Evolutionary conservation across 2,888 invertebrate species (phyloP).

Genomic region (Drosophila diplacantha): DNA sequence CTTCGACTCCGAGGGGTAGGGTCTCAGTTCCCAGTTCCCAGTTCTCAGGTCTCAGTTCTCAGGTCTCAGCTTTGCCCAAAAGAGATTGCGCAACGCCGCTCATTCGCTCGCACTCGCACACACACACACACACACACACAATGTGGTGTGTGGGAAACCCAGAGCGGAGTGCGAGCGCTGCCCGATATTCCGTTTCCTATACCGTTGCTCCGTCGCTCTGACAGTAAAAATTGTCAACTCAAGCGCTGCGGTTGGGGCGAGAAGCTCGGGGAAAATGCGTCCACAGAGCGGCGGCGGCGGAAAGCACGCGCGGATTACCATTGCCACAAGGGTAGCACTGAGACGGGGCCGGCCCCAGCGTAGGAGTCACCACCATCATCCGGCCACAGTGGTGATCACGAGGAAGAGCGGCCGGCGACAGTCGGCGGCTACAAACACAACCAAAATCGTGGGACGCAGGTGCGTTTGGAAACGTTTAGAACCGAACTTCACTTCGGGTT

Average conservation of each 20-base stretch:
- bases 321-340: background rate
- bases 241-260: constrained; percentile 30
- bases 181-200: constrained; percentile 5
- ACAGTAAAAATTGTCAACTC: constrained; percentile 39
- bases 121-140: background rate
- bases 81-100: constrained; percentile 7
- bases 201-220: constrained; percentile 3
- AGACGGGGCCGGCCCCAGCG: background rate
- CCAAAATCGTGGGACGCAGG: constrained; percentile 30
- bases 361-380: constrained; percentile 2
- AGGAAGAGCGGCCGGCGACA: constrained; percentile 15
- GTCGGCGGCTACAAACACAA: background rate
- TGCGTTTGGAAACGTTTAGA: constrained; percentile 22
- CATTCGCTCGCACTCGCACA: constrained; percentile 5
- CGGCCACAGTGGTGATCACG: background rate
- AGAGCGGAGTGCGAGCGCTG: constrained; percentile 23
- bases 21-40: background rate
- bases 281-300: constrained; percentile 6
- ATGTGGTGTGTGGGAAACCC: constrained; percentile 9
- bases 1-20: background rate
- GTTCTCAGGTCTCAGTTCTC: background rate
- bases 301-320: constrained; percentile 16
- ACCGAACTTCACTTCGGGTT: constrained; percentile 14
- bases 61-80: constrained; percentile 22
- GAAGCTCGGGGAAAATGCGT: constrained; percentile 33